These are phyloP conservation scores for Andrena marginata DNA, from an alignment of 2,888 invertebrate species.

Conservation along the genomic window DNA sequence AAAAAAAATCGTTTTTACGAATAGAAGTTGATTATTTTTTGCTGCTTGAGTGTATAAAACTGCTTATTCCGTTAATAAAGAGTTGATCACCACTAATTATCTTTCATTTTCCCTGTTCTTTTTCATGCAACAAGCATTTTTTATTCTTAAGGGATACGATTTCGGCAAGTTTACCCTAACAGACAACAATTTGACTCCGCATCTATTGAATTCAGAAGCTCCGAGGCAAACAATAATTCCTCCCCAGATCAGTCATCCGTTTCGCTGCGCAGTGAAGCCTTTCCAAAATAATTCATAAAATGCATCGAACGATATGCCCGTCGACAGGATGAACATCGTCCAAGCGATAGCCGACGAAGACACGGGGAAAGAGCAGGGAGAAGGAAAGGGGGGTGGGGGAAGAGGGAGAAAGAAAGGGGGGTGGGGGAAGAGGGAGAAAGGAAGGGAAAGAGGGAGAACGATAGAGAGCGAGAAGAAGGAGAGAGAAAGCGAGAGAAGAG, in stretches of 20 bases:
- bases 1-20: too few relatives aligned
- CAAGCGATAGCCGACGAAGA: slow-evolving; percentile 15
- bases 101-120: too few relatives aligned
- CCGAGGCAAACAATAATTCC: too few relatives aligned
- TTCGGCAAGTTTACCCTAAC: too few relatives aligned
- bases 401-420: not conserved
- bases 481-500: slow-evolving; percentile 2
- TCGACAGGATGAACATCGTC: slow-evolving; percentile 28
- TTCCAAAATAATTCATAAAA: slow-evolving; percentile 23
- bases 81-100: too few relatives aligned
- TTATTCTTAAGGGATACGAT: too few relatives aligned
- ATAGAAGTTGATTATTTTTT: too few relatives aligned
- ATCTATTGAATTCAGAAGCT: too few relatives aligned
- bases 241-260: not conserved
- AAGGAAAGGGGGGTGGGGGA: not conserved
- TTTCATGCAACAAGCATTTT: too few relatives aligned
- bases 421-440: not conserved
- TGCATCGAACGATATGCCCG: not conserved
- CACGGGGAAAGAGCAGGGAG: not conserved
- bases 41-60: too few relatives aligned
- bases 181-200: too few relatives aligned
- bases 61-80: too few relatives aligned
- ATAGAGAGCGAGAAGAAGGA: not conserved
- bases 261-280: not conserved
- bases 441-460: not conserved